These are phyloP conservation scores for Staurois parvus DNA, from an alignment of 2,797 vertebrate species.

Conservation along the genomic window DNA sequence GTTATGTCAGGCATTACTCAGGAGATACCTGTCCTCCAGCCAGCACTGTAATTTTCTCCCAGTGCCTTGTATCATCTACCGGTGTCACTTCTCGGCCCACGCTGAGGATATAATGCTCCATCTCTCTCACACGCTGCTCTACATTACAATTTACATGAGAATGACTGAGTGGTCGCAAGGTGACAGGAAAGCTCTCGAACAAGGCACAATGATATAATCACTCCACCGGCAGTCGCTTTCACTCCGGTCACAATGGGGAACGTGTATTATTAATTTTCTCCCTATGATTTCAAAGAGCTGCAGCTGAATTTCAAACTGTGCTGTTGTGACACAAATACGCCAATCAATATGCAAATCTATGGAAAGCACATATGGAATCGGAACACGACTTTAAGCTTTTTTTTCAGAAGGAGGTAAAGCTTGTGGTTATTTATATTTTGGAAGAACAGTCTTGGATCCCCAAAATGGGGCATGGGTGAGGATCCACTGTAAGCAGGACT, in stretches of 20 bases:
- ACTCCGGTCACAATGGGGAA: constrained; percentile 19
- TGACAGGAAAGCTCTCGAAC: constrained; percentile 8
- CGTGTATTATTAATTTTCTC: constrained; percentile 20
- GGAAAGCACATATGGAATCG: background rate
- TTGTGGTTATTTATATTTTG: background rate
- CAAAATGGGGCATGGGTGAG: background rate
- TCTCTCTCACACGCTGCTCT: background rate
- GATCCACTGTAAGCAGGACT: too few relatives aligned
- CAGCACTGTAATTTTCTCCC: too few relatives aligned
- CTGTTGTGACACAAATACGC: background rate
- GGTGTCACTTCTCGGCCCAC: background rate
- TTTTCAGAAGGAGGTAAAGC: background rate
- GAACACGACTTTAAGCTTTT: background rate
- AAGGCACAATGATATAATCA: constrained; percentile 14
- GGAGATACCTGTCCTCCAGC: too few relatives aligned
- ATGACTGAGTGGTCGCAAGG: constrained; percentile 20
- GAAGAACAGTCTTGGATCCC: background rate
- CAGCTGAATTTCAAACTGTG: constrained; percentile 20
- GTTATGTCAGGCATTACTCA: too few relatives aligned
- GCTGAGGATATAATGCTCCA: background rate
- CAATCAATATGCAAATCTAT: constrained; percentile 5
- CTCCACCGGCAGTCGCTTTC: background rate
- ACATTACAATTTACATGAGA: constrained; percentile 22
- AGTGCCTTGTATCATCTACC: too few relatives aligned
- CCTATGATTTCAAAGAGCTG: constrained; percentile 5